Base-by-base conservation (phyloP, 2,797 vertebrate species). In the Dipus sagitta region DNA sequence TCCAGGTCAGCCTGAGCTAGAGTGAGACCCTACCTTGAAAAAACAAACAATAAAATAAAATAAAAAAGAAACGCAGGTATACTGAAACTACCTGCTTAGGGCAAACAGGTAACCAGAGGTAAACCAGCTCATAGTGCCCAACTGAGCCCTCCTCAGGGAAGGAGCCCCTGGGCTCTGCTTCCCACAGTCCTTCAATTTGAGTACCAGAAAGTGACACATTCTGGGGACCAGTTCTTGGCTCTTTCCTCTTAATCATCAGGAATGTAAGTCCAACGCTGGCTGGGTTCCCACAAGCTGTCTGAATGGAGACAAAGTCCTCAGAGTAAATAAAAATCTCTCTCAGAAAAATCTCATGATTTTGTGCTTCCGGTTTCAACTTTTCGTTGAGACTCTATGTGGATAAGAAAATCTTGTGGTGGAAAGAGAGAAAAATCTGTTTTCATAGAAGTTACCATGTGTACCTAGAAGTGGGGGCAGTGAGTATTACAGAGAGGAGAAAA, bases 401-500 rank as follows among this genome's bases (percentile, higher is more conserved):
- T 64, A 88, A 85, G 75, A 76, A 20, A 62, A 65, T 72, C 17
- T 15, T 42, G 47, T 71, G 62, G 26, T 71, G 32, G 12, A 84
- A 85, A 94, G 28, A 42, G 18, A 96, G 38, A 90, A 91, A 78
- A 84, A 74, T 10, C 32, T 4, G 14, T 83, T 84, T 90, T 93
- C 26, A 32, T 65, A 62, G 32, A 15, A 77, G n/a, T 70, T 70
- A 24, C 20, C 47, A 77, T 0, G 70, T 60, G 78, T 70, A 74
- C 68, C 78, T 65, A 21, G 13, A 64, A 54, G 5, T 30, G 38
- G 20, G 38, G 76, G 28, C 24, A 4, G 52, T n/a, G n/a, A 20
- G 72, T 47, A 78, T 68, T 89, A 14, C 28, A 65, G 34, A 81
- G 26, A 7, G 62, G 4, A 58, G 70, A 13, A 11, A 42, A 79